Base-by-base conservation (phyloP, 2,113 vertebrate genomes). In the Alethe diademata region DNA sequence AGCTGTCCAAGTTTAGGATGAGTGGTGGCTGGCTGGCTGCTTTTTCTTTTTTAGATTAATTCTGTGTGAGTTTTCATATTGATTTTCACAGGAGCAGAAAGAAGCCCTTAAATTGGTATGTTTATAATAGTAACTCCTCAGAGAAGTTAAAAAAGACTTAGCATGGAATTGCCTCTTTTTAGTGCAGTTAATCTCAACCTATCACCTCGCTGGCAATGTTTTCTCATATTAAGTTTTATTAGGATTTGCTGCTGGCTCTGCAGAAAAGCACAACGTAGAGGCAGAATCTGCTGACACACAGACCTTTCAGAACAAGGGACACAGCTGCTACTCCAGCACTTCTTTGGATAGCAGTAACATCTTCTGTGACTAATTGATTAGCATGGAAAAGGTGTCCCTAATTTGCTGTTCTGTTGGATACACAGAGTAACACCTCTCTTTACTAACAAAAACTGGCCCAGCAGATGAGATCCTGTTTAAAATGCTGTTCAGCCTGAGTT, bases 161-260 rank as follows among this genome's bases (percentile, higher is more conserved):
- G 57, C 64, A 48, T 48, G 28, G 71, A 93, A 74, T 83, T 78
- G 33, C 43, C 50, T 88, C 36, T 66, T 78, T 62, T 80, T 48
- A 88, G 53, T 65, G 53, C 69, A 60, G 86, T 91, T 91, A 94
- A 93, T 94, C 72, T 88, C 74, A 86, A 72, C 93, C 91, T 81
- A 48, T 88, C 89, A 88, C 78, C 84, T 93, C 93, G 16, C 87
- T 67, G 78, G 93, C 94, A 88, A 43, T 57, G 76, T 90, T 95
- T 93, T 92, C 72, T 88, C 20, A 14, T 73, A 85, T 96, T 94
- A 95, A 29, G 33, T 87, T 96, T 95, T 94, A 96, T 97, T 97
- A 94, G 89, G 76, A 73, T 94, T 97, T 95, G 87, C 87, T 97
- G 96, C 95, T 94, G 66, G 78, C 93, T 93, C 86, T 94, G 95